Conservation (phyloP, 2,797 vertebrate species). For the Rhynchotus rufescens region DNA sequence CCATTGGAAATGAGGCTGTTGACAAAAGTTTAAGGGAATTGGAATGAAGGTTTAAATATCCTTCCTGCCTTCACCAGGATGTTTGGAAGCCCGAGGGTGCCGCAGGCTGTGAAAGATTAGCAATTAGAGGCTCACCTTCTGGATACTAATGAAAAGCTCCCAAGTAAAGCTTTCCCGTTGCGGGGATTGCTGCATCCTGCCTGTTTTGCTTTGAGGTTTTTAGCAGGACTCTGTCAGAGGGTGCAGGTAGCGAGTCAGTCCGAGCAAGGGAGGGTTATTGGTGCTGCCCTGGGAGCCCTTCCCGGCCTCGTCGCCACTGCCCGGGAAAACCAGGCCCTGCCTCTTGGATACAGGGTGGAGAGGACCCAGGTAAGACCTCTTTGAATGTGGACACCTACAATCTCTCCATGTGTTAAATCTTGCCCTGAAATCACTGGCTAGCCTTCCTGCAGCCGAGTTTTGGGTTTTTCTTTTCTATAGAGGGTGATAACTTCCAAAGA, state of each 20-base stretch:
- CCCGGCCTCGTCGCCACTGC: background rate
- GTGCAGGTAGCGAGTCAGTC: background rate
- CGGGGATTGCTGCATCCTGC: slow-evolving; percentile 37
- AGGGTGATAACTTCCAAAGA: background rate
- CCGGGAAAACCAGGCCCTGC: fast-evolving
- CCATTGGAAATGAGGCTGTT: slow-evolving; percentile 50
- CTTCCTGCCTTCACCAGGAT: slow-evolving; percentile 69
- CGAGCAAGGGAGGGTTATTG: slow-evolving; percentile 1
- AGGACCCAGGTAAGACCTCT: background rate
- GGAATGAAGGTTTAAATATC: slow-evolving; percentile 69
- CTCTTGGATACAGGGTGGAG: background rate
- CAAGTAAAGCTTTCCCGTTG: slow-evolving; percentile 52
- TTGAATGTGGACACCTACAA: background rate
- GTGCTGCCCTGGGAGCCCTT: no score
- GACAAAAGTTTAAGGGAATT: slow-evolving; percentile 70
- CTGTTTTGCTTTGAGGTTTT: slow-evolving; percentile 44
- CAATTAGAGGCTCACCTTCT: slow-evolving; percentile 72
- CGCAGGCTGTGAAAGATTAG: slow-evolving; percentile 63
- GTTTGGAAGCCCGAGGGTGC: slow-evolving; percentile 68
- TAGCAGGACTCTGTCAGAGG: slow-evolving; percentile 47
- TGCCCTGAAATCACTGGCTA: background rate
- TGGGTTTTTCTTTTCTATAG: background rate
- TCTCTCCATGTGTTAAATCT: background rate
- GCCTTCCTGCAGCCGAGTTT: background rate
- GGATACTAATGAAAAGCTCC: slow-evolving; percentile 67